Conservation (phyloP, 2,888 invertebrate genomes). For the Drosophila acutilabella region DNA sequence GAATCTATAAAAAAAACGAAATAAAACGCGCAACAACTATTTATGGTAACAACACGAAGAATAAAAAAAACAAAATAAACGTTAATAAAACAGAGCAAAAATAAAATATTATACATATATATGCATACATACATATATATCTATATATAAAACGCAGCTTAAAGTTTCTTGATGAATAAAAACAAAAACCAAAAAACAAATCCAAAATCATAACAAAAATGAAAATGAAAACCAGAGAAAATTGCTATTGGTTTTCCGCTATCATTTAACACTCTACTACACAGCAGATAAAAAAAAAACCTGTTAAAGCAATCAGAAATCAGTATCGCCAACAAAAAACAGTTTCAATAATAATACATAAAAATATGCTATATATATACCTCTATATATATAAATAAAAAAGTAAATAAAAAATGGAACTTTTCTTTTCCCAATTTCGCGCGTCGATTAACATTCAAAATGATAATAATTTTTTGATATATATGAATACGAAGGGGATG, state of each 20-base stretch:
- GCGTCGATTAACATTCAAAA: conserved; percentile 73
- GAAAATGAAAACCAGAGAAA: not conserved
- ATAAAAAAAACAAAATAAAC: conserved; percentile 18
- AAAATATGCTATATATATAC: conserved; percentile 3
- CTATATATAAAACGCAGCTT: conserved; percentile 34
- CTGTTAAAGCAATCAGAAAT: conserved; percentile 56
- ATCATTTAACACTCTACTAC: conserved; percentile 43
- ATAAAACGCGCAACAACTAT: conserved; percentile 46
- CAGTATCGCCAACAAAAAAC: conserved; percentile 41
- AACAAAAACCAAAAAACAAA: conserved; percentile 5
- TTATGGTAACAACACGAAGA: conserved; percentile 22
- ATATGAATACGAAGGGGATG: conserved; percentile 41
- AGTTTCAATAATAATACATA: conserved; percentile 29
- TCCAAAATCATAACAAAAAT: not conserved
- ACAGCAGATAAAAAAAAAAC: conserved; percentile 26
- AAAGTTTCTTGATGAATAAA: conserved; percentile 28
- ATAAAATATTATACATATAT: conserved; percentile 15
- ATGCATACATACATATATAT: conserved; percentile 3
- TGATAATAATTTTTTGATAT: conserved; percentile 81
- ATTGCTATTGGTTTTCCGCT: conserved; percentile 54
- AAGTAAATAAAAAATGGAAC: not conserved
- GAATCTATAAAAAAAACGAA: conserved; percentile 17
- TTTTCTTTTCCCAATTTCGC: conserved; percentile 56
- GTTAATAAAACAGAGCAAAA: conserved; percentile 31
- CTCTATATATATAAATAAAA: conserved; percentile 13